Percentiles rank a stretch among this genome's conserved stretches.
phyloP scores from a whole-genome alignment of 2,797 vertebrate genomes.

The Oryzias dopingdopingensis region DNA sequence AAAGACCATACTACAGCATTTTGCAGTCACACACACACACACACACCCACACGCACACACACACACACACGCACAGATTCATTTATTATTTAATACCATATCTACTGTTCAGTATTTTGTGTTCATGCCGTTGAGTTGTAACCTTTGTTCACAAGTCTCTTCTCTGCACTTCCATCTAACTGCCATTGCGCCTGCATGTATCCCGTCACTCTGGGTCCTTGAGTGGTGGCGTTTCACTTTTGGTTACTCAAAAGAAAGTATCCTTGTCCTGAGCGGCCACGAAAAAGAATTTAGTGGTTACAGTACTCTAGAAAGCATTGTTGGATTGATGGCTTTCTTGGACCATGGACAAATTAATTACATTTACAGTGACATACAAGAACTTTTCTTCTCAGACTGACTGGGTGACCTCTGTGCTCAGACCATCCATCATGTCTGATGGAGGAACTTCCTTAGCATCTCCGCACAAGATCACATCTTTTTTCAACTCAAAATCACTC shows the following conservation, averaged over 20 bases:
- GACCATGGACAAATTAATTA: constrained; percentile 41
- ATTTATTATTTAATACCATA: constrained; percentile 58
- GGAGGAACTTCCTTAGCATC: constrained; percentile 60
- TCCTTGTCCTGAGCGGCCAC: constrained; percentile 69
- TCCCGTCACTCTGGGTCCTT: constrained; percentile 28
- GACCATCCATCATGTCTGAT: constrained; percentile 59
- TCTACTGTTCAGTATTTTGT: constrained; percentile 49
- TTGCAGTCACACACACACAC: constrained; percentile 64
- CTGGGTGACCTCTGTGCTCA: constrained; percentile 67
- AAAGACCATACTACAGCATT: constrained; percentile 55
- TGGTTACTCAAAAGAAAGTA: constrained; percentile 68
- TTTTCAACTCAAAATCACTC: constrained; percentile 78
- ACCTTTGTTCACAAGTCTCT: constrained; percentile 27
- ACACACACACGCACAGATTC: constrained; percentile 69
- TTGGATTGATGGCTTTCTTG: constrained; percentile 49
- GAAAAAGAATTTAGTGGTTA: constrained; percentile 60
- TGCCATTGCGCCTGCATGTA: constrained; percentile 16
- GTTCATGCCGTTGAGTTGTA: constrained; percentile 39
- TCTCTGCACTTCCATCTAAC: constrained; percentile 26
- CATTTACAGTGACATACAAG: constrained; percentile 51
- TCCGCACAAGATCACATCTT: constrained; percentile 66
- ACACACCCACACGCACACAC: constrained; percentile 69
- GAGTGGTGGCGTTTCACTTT: constrained; percentile 70
- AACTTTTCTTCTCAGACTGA: constrained; percentile 63
- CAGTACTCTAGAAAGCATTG: constrained; percentile 62